A percentile compares a stretch with the other conserved stretches of the same genome.
phyloP scores from a whole-genome alignment of 2,888 invertebrate species.

The Xanthia icteritia region DNA sequence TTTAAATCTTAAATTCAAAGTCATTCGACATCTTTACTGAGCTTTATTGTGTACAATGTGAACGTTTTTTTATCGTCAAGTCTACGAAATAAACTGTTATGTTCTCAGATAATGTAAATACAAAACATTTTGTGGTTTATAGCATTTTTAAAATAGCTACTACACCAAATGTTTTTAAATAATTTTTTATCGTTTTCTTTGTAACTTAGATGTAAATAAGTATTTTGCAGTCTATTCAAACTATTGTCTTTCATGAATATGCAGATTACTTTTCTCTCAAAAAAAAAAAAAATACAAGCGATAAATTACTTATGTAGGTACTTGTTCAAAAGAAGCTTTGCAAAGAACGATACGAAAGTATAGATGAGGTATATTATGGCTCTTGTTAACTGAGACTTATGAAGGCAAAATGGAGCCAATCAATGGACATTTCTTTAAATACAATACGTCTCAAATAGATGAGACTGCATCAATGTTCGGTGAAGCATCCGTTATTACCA shows the following conservation, averaged over 20 bases:
- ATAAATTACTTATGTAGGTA: neutral
- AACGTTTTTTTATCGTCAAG: constrained; percentile 36
- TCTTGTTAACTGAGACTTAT: neutral
- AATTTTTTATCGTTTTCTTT: neutral
- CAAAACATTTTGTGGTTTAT: constrained; percentile 40
- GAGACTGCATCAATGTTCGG: neutral
- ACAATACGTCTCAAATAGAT: neutral
- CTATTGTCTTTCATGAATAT: neutral
- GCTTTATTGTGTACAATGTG: constrained; percentile 32
- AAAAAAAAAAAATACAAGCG: neutral
- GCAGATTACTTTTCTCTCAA: too few species aligned
- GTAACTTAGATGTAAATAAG: neutral
- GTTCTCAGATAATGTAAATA: constrained; percentile 35
- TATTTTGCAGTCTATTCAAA: neutral
- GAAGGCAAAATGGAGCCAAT: neutral
- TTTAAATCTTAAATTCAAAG: constrained; percentile 27
- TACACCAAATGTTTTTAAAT: constrained; percentile 2
- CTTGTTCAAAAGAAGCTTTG: too few species aligned
- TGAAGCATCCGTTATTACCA: neutral
- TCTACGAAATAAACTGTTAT: constrained; percentile 46
- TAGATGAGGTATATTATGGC: too few species aligned
- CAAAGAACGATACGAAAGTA: too few species aligned
- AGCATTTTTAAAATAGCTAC: constrained; percentile 11
- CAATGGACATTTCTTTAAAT: neutral
- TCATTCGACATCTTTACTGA: constrained; percentile 20